These are phyloP conservation scores for Dreissena rostriformis DNA, from an alignment of 1,140 invertebrate genomes.

Conservation along the genomic window DNA sequence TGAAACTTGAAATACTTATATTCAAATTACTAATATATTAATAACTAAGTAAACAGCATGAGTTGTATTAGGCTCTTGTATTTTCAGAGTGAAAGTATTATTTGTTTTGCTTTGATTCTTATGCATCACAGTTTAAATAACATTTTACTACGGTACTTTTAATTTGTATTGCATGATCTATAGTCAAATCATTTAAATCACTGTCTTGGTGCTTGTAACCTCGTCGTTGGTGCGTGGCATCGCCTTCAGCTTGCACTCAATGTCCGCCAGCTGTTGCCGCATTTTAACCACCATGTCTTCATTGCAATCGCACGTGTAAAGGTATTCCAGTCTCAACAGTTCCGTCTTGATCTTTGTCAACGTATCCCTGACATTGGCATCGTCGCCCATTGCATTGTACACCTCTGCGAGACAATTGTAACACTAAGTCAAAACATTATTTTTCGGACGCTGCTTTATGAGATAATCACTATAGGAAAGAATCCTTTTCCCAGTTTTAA, in stretches of 20 bases:
- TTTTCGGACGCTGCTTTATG: conserved; percentile 16
- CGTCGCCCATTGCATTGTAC: background rate
- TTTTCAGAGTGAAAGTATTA: too few relatives aligned
- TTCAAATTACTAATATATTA: too few relatives aligned
- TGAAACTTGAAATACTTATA: too few relatives aligned
- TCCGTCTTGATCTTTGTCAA: conserved; percentile 30
- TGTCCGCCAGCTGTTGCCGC: conserved; percentile 7
- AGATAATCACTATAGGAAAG: conserved; percentile 5
- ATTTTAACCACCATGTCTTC: conserved; percentile 11
- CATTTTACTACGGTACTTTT: too few relatives aligned
- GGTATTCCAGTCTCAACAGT: conserved; percentile 22
- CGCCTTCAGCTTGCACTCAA: conserved; percentile 8
- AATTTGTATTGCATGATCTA: too few relatives aligned
- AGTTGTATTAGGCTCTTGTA: too few relatives aligned
- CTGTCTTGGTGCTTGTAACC: too few relatives aligned
- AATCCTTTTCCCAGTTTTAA: conserved; percentile 12
- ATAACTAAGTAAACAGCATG: too few relatives aligned
- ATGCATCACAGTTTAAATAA: too few relatives aligned
- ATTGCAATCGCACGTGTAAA: conserved; percentile 18
- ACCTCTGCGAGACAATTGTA: conserved; percentile 27
- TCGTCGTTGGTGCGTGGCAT: too few relatives aligned
- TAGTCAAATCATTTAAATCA: too few relatives aligned
- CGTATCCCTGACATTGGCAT: conserved; percentile 5
- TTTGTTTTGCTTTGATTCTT: too few relatives aligned
- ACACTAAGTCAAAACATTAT: conserved; percentile 22